Base-by-base conservation (phyloP, 1,140 invertebrate genomes). In the Heliconius hewitsoni region DNA sequence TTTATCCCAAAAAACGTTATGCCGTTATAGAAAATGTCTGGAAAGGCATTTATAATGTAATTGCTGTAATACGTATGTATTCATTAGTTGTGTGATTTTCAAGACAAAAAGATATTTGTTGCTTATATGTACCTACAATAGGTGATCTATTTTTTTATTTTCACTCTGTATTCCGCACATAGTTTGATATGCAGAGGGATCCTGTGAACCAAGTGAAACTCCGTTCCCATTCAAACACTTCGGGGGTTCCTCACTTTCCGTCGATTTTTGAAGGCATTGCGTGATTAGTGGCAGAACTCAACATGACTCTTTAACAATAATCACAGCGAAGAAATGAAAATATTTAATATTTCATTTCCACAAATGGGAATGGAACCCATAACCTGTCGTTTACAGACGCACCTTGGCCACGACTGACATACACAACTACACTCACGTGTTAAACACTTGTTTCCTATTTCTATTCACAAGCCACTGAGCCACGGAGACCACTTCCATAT, bases 1-100 rank as follows among this genome's bases (percentile, higher is more conserved):
- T 84, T 82, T 80, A 84, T 84, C 73, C 83, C 71, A 82, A 84
- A 84, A 84, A 84, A 81, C 75, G 72, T 81, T 74, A 71, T 37
- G n/a, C 60, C 60, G 55, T 77, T 77, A 37, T 75, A 80, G 70
- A 60, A 39, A 50, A 18, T 50, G 27, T 57, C 81, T 82, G 52
- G 81, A 82, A 82, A 78, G 19, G 79, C 60, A 16, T 66, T 66
- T 66, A 66, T 30, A 27, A 66, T 66, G 13, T 66, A 66, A 66
- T 27, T 66, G 23, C 60, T 13, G 3, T 30, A 66, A 3, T 5
- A 66, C 16, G 11, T 30, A 66, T 13, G 27, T 66, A 30, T 30
- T 66, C 23, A 1, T 30, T 30, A 23, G 30, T 8, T 52, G 19
- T 52, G 50, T 19, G 5, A 19, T 52, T 52, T 19, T 52, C 5